Percentiles rank a stretch among this genome's conserved stretches.
Evolutionary conservation across 1,140 invertebrate genomes (phyloP).

Genomic region (Macrosteles quadrilineatus): DNA sequence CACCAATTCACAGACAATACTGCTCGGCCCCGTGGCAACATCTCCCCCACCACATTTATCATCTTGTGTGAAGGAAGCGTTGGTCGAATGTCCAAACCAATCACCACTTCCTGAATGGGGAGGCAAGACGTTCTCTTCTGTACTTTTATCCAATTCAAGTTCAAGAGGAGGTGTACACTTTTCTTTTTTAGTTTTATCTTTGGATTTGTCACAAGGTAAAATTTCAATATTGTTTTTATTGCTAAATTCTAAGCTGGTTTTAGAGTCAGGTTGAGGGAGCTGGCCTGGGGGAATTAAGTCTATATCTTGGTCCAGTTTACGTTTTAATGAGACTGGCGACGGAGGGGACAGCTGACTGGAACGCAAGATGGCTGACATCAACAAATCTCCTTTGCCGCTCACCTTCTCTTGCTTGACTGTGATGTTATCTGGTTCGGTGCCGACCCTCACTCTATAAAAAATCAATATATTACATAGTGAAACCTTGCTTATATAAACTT

Average conservation of each 20-base stretch:
- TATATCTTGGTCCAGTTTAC: slow-evolving; percentile 1
- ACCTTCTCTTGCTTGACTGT: background rate
- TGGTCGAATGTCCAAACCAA: too few relatives aligned
- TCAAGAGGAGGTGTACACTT: too few relatives aligned
- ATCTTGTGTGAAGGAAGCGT: too few relatives aligned
- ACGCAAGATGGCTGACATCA: slow-evolving; percentile 57
- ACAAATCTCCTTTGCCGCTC: slow-evolving; percentile 54
- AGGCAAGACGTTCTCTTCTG: too few relatives aligned
- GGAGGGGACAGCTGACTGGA: slow-evolving; percentile 45
- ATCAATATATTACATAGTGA: too few relatives aligned
- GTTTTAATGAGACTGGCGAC: background rate
- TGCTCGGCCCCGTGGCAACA: background rate
- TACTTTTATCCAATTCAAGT: too few relatives aligned
- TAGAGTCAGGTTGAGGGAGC: background rate
- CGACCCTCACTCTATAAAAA: too few relatives aligned
- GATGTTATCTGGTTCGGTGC: too few relatives aligned
- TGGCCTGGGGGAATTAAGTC: background rate
- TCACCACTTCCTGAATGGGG: too few relatives aligned
- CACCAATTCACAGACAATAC: background rate
- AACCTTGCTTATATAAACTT: too few relatives aligned
- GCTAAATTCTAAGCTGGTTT: too few relatives aligned
- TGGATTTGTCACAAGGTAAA: background rate
- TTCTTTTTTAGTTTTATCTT: background rate
- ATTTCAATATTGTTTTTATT: background rate
- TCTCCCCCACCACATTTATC: background rate